These are phyloP conservation scores for Xanthostigma xanthostigma DNA, from an alignment of 2,888 invertebrate genomes.

Conservation along the genomic window DNA sequence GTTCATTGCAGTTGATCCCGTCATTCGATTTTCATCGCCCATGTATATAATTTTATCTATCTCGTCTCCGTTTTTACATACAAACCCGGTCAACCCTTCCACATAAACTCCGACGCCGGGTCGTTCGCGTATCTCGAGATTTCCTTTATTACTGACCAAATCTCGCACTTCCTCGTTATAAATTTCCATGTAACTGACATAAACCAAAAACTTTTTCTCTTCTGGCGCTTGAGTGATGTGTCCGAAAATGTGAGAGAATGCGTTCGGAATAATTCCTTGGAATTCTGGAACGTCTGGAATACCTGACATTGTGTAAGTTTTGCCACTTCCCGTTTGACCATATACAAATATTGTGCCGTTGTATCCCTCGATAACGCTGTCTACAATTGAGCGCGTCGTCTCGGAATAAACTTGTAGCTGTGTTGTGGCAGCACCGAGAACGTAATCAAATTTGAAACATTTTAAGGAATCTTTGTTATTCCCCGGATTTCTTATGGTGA, in stretches of 20 bases:
- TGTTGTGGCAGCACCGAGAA: slow-evolving; percentile 68
- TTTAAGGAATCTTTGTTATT: slow-evolving; percentile 59
- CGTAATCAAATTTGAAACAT: slow-evolving; percentile 80
- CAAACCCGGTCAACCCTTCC: slow-evolving; percentile 84
- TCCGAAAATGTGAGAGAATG: slow-evolving; percentile 94
- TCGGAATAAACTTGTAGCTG: slow-evolving; percentile 87
- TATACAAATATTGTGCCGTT: slow-evolving; percentile 83
- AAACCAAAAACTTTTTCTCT: slow-evolving; percentile 73
- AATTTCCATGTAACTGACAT: slow-evolving; percentile 93
- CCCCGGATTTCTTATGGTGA: slow-evolving; percentile 56
- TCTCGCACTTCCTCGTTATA: slow-evolving; percentile 97
- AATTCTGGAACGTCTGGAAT: slow-evolving; percentile 67
- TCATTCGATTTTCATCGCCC: slow-evolving; percentile 81
- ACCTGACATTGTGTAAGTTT: slow-evolving; percentile 96
- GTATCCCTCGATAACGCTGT: slow-evolving; percentile 84
- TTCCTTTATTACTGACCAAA: slow-evolving; percentile 48
- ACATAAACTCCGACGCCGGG: slow-evolving; percentile 94
- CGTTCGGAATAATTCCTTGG: slow-evolving; percentile 90
- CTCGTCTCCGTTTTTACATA: slow-evolving; percentile 90
- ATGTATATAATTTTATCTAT: slow-evolving; percentile 86
- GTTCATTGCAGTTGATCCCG: slow-evolving; percentile 90
- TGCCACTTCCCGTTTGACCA: slow-evolving; percentile 87
- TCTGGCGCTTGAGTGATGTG: slow-evolving; percentile 76
- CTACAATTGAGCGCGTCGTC: slow-evolving; percentile 86
- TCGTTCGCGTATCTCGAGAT: slow-evolving; percentile 81